Evolutionary conservation across 2,888 invertebrate species (phyloP).

Genomic region (Hyposoter didymator): DNA sequence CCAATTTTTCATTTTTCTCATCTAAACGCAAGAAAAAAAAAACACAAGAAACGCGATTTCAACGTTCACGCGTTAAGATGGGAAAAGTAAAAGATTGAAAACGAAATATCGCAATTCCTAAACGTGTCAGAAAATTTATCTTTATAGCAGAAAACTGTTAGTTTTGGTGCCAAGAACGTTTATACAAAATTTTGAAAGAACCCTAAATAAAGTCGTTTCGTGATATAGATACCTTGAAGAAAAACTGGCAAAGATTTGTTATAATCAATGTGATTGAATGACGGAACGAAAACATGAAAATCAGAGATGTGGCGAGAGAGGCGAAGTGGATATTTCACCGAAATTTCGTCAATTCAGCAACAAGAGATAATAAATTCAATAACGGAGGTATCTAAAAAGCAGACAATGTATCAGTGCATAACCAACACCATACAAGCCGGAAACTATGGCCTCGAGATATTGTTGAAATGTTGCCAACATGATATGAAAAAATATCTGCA

Average conservation of each 20-base stretch:
- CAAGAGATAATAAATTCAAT: conserved; percentile 6
- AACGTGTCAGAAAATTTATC: too few species aligned
- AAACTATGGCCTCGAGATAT: conserved; percentile 6
- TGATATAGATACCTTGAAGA: too few species aligned
- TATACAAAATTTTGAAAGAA: too few species aligned
- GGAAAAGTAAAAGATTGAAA: too few species aligned
- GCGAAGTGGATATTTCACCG: background rate
- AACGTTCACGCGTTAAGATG: too few species aligned
- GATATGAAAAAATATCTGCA: background rate
- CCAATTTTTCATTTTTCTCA: too few species aligned
- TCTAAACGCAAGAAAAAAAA: too few species aligned
- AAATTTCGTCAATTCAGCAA: background rate
- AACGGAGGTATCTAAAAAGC: background rate
- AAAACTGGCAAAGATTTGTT: background rate
- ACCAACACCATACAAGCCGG: background rate
- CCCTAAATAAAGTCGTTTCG: too few species aligned
- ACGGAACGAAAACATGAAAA: background rate
- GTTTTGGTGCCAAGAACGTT: too few species aligned
- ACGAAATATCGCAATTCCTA: too few species aligned
- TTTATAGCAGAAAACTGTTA: too few species aligned
- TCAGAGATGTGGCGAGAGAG: background rate
- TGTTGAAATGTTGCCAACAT: background rate
- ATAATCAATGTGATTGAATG: background rate
- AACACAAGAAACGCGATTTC: too few species aligned
- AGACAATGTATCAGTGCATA: background rate